Evolutionary conservation across 2,888 invertebrate genomes (phyloP).

Genomic region (Amblyteles armatorius): DNA sequence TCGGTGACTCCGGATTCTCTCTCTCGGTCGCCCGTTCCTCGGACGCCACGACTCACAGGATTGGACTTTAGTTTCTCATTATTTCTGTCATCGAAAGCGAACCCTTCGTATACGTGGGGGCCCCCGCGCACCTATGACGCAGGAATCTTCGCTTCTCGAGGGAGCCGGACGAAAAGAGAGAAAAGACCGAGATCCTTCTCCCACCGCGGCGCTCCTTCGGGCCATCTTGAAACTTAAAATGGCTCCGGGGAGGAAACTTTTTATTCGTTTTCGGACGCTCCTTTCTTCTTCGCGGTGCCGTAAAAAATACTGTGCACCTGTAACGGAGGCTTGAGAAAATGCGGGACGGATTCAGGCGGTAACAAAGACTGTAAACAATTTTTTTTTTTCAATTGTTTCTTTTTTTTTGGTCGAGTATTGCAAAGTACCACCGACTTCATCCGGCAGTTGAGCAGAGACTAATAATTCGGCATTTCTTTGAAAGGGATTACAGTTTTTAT

Average conservation of each 20-base stretch:
- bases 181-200: conserved; percentile 26
- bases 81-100: conserved; percentile 51
- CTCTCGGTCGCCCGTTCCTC: conserved; percentile 41
- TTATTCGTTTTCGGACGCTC: neutral
- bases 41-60: conserved; percentile 51
- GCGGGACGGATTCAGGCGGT: no score
- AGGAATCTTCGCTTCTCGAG: conserved; percentile 26
- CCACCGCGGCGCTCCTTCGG: neutral
- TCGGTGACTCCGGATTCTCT: conserved; percentile 20
- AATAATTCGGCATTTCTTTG: no score
- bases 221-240: conserved; percentile 34
- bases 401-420: no score
- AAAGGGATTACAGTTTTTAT: no score
- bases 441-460: no score
- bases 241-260: conserved; percentile 14
- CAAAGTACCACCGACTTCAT: no score
- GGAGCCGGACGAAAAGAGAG: conserved; percentile 26
- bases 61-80: conserved; percentile 62
- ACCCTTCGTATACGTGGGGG: neutral
- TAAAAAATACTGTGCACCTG: conserved; percentile 11
- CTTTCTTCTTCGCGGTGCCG: neutral
- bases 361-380: no score
- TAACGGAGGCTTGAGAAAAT: neutral
- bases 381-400: no score
- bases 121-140: conserved; percentile 48